Percentiles rank a stretch among this genome's conserved stretches.
These are phyloP conservation scores for Trypoxylus dichotomus DNA, from an alignment of 1,140 invertebrate genomes.

Conservation along the genomic window DNA sequence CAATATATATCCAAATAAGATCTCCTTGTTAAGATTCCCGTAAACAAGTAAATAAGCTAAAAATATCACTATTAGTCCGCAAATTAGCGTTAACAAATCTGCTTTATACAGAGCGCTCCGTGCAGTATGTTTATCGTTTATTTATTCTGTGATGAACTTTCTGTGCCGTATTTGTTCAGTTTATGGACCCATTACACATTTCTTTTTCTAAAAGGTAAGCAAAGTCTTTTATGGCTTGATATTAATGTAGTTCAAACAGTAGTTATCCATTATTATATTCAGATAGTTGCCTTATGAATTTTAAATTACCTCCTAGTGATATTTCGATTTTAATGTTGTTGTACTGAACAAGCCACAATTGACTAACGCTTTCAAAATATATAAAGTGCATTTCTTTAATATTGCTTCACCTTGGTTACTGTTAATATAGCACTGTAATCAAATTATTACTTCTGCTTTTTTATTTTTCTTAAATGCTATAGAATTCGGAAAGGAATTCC, in stretches of 20 bases:
- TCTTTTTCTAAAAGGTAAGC: constrained; percentile 29
- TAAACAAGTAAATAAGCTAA: too few relatives aligned
- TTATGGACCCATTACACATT: background rate
- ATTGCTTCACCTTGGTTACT: background rate
- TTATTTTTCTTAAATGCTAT: background rate
- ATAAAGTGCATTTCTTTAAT: background rate
- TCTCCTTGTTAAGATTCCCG: too few relatives aligned
- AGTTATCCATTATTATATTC: background rate
- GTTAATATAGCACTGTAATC: background rate
- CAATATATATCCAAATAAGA: too few relatives aligned
- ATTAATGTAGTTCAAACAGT: background rate
- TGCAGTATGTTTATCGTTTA: background rate
- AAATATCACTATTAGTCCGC: too few relatives aligned
- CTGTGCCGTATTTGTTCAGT: constrained; percentile 1
- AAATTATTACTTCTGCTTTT: background rate
- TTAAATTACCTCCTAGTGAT: background rate
- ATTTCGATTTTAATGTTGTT: constrained; percentile 1
- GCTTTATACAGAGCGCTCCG: too few relatives aligned
- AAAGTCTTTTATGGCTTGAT: constrained; percentile 30
- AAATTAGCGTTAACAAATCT: too few relatives aligned
- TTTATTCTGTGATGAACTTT: background rate
- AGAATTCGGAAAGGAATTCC: background rate
- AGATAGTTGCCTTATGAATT: too few relatives aligned
- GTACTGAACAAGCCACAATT: constrained; percentile 24
- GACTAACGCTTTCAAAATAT: constrained; percentile 18